phyloP scores from a whole-genome alignment of 2,888 invertebrate species.

The Choreutis nemorana region DNA sequence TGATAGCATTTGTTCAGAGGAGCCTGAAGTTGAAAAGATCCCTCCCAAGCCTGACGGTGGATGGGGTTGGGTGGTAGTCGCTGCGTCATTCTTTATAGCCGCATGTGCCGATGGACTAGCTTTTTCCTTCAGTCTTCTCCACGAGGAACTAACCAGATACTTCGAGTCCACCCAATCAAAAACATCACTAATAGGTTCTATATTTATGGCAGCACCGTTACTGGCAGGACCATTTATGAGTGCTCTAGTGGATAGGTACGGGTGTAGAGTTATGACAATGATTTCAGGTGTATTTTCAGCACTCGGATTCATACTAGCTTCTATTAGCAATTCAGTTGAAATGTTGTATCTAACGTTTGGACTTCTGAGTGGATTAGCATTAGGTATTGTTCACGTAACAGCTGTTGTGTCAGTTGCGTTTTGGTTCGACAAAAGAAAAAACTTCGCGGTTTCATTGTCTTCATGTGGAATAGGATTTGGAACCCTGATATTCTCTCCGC shows the following conservation, averaged over 20 bases:
- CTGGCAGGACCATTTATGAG: constrained; percentile 85
- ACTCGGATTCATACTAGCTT: constrained; percentile 77
- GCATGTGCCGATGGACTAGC: constrained; percentile 92
- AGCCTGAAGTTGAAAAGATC: constrained; percentile 35
- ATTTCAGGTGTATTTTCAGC: constrained; percentile 75
- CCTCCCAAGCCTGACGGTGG: constrained; percentile 81
- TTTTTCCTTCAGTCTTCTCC: constrained; percentile 90
- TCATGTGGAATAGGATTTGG: constrained; percentile 91
- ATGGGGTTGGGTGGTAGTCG: constrained; percentile 91
- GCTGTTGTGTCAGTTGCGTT: constrained; percentile 91
- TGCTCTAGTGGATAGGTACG: constrained; percentile 83
- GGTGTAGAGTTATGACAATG: constrained; percentile 78
- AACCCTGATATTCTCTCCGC: constrained; percentile 86
- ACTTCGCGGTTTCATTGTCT: constrained; percentile 85
- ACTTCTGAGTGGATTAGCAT: constrained; percentile 80
- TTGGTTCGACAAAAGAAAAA: constrained; percentile 89
- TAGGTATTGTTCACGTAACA: constrained; percentile 86
- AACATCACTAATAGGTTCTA: constrained; percentile 87
- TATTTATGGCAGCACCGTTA: constrained; percentile 89
- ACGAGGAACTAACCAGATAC: constrained; percentile 78
- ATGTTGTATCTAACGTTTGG: constrained; percentile 85
- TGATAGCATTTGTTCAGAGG: constrained; percentile 49
- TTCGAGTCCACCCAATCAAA: constrained; percentile 83
- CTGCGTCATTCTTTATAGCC: constrained; percentile 84
- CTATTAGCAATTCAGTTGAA: constrained; percentile 74